A percentile compares a stretch with the other conserved stretches of the same genome.
Evolutionary conservation across 2,797 vertebrate genomes (phyloP).

Genomic region (Taeniopygia guttata): DNA sequence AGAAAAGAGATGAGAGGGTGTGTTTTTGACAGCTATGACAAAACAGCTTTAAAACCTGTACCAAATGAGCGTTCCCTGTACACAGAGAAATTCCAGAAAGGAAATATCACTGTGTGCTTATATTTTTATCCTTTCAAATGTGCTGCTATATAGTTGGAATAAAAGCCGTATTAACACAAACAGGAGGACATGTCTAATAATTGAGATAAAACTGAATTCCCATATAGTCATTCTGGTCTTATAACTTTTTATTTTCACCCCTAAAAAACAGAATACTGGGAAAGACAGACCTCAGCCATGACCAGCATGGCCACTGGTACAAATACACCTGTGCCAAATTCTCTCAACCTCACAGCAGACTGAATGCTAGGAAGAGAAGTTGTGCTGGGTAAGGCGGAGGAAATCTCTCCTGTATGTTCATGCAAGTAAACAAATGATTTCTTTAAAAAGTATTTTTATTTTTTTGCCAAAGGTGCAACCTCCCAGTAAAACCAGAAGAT

Average conservation of each 20-base stretch:
- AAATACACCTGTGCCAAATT: background rate
- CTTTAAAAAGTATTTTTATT: background rate
- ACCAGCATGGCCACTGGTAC: background rate
- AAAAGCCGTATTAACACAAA: background rate
- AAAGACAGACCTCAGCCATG: background rate
- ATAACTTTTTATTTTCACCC: background rate
- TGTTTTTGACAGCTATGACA: background rate
- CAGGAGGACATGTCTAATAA: background rate
- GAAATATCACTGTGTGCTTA: background rate
- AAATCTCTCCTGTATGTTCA: background rate
- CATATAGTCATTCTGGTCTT: background rate
- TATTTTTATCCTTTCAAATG: background rate
- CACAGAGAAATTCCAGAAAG: background rate
- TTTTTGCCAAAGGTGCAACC: background rate
- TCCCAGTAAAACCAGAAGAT: background rate
- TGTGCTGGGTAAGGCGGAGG: background rate
- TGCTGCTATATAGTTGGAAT: background rate
- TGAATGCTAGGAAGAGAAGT: background rate
- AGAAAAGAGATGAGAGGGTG: background rate
- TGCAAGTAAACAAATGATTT: background rate
- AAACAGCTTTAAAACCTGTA: background rate
- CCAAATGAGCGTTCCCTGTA: background rate
- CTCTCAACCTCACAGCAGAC: background rate
- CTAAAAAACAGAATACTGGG: background rate
- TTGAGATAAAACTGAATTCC: background rate